A percentile compares a stretch with the other conserved stretches of the same genome.
phyloP scores from a whole-genome alignment of 2,888 invertebrate genomes.

The Pandemis cinnamomeana region DNA sequence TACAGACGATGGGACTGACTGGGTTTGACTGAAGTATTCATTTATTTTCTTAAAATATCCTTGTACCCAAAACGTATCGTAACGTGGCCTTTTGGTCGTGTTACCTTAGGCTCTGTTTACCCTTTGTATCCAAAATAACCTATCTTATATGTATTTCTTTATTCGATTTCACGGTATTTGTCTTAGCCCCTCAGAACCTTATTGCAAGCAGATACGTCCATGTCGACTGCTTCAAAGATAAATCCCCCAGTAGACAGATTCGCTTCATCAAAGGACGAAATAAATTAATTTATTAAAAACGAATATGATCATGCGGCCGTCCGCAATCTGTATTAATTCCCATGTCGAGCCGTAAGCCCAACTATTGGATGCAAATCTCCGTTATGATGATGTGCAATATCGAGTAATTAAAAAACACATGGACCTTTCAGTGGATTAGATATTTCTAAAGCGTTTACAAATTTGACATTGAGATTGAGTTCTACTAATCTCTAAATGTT shows the following conservation, averaged over 20 bases:
- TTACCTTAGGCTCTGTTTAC: no score
- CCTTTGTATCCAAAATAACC: no score
- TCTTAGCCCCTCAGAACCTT: not conserved
- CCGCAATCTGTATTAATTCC: slow-evolving; percentile 64
- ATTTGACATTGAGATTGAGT: not conserved
- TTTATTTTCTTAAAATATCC: no score
- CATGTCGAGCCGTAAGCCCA: slow-evolving; percentile 52
- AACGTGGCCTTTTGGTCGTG: no score
- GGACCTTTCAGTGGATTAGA: slow-evolving; percentile 43
- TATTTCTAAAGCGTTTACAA: not conserved
- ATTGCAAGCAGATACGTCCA: not conserved
- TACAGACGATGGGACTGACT: no score
- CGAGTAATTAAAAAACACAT: slow-evolving; percentile 77
- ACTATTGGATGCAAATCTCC: slow-evolving; percentile 55
- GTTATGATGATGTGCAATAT: slow-evolving; percentile 59
- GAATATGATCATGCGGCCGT: slow-evolving; percentile 32
- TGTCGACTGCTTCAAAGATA: not conserved
- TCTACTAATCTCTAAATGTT: not conserved
- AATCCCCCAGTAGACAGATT: slow-evolving; percentile 34
- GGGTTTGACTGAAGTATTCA: no score
- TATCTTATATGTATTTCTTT: no score
- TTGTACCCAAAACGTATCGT: no score
- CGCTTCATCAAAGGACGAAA: slow-evolving; percentile 32
- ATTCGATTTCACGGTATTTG: no score
- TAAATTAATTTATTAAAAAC: slow-evolving; percentile 40